These are phyloP conservation scores for Lepidonotus clava DNA, from an alignment of 2,888 invertebrate species.

Conservation along the genomic window DNA sequence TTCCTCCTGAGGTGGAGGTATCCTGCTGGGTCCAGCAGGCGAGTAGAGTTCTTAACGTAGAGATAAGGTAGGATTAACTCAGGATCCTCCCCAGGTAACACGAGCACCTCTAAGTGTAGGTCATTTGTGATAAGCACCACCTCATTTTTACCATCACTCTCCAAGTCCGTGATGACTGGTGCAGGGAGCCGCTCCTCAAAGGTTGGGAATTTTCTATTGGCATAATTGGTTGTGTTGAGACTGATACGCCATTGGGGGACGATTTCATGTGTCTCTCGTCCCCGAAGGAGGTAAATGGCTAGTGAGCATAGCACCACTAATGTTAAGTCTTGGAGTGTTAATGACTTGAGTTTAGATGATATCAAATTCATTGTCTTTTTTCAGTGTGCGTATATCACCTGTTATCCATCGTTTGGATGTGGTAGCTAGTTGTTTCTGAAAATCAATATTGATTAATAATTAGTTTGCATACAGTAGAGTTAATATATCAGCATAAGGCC, in stretches of 20 bases:
- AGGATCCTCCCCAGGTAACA: slow-evolving; percentile 68
- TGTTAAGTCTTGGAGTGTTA: slow-evolving; percentile 22
- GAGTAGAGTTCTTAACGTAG: slow-evolving; percentile 70
- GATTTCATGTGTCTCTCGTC: slow-evolving; percentile 72
- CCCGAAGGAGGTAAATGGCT: slow-evolving; percentile 74
- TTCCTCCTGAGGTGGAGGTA: slow-evolving; percentile 60
- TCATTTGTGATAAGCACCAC: slow-evolving; percentile 74
- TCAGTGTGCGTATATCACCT: too few species aligned
- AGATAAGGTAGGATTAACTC: slow-evolving; percentile 73
- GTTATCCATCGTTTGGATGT: too few species aligned
- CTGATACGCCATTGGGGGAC: slow-evolving; percentile 76
- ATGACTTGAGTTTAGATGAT: not conserved
- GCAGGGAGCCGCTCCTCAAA: slow-evolving; percentile 69
- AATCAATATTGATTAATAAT: too few species aligned
- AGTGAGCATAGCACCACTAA: slow-evolving; percentile 70
- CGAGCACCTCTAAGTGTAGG: slow-evolving; percentile 72
- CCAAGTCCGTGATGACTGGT: slow-evolving; percentile 76
- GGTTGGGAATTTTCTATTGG: slow-evolving; percentile 70
- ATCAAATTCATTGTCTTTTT: slow-evolving; percentile 9
- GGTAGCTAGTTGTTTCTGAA: too few species aligned
- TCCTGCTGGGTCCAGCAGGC: slow-evolving; percentile 63
- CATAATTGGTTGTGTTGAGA: slow-evolving; percentile 70
- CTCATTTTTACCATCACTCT: slow-evolving; percentile 77
- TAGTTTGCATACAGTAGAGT: too few species aligned
- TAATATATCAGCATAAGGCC: too few species aligned